These are phyloP conservation scores for Sebastes aleutianus DNA, from an alignment of 2,797 vertebrate genomes.

Conservation along the genomic window DNA sequence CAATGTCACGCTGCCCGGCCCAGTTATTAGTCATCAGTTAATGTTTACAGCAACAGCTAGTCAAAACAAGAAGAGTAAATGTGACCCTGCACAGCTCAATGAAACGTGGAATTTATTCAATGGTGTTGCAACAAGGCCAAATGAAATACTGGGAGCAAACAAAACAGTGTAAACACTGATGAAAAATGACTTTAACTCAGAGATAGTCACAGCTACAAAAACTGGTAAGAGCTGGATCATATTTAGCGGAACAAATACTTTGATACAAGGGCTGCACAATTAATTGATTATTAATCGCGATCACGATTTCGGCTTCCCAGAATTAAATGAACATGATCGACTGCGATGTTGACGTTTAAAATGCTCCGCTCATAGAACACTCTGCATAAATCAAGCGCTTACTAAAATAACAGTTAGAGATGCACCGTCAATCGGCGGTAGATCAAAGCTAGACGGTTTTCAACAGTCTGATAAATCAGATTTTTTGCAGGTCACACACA, in stretches of 20 bases:
- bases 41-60: neutral
- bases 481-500: too few relatives aligned
- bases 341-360: too few relatives aligned
- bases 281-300: too few relatives aligned
- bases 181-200: neutral
- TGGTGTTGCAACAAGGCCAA: neutral
- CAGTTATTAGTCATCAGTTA: neutral
- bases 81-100: neutral
- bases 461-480: too few relatives aligned
- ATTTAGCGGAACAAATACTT: neutral
- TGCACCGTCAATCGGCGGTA: too few relatives aligned
- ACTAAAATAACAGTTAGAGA: too few relatives aligned
- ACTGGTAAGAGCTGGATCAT: neutral
- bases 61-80: conserved; percentile 28
- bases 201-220: neutral
- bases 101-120: neutral
- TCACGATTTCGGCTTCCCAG: too few relatives aligned
- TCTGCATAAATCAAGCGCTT: too few relatives aligned
- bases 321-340: too few relatives aligned
- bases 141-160: conserved; percentile 5
- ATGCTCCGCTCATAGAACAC: too few relatives aligned
- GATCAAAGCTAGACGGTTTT: too few relatives aligned
- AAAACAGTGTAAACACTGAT: neutral
- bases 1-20: neutral
- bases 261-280: neutral